Evolutionary conservation across 2,797 vertebrate species (phyloP).

Genomic region (Crax fasciolata): DNA sequence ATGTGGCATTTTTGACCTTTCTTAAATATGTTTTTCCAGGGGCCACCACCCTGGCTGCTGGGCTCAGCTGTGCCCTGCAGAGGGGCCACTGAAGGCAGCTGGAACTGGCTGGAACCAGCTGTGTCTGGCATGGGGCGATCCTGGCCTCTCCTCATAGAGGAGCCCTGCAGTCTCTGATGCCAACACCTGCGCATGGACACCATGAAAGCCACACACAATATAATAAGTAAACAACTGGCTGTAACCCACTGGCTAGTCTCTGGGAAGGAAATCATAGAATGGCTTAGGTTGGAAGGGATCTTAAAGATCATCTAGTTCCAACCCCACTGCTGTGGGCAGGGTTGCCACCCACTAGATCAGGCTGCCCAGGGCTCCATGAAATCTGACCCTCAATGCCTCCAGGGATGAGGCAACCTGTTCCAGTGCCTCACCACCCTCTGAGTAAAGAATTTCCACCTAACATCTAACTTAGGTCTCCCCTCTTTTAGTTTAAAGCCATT

Average conservation of each 20-base stretch:
- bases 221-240: background rate
- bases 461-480: too few species aligned
- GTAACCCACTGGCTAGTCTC: background rate
- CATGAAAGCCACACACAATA: background rate
- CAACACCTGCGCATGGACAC: background rate
- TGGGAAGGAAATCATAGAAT: background rate
- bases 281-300: too few species aligned
- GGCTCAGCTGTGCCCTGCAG: background rate
- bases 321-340: too few species aligned
- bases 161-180: rapidly evolving
- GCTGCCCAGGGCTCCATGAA: too few species aligned
- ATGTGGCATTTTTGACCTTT: background rate
- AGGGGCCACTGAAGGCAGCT: rapidly evolving
- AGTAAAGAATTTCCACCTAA: too few species aligned
- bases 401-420: too few species aligned
- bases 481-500: too few species aligned
- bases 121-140: background rate
- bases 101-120: rapidly evolving
- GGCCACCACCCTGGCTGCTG: background rate
- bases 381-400: too few species aligned
- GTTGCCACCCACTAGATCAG: too few species aligned
- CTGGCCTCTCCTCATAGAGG: background rate
- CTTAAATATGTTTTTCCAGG: background rate
- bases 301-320: too few species aligned
- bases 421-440: too few species aligned